Percentiles rank a stretch among this genome's conserved stretches.
Conservation (phyloP, 2,113 vertebrate genomes). For the Melanostigma gelatinosum region DNA sequence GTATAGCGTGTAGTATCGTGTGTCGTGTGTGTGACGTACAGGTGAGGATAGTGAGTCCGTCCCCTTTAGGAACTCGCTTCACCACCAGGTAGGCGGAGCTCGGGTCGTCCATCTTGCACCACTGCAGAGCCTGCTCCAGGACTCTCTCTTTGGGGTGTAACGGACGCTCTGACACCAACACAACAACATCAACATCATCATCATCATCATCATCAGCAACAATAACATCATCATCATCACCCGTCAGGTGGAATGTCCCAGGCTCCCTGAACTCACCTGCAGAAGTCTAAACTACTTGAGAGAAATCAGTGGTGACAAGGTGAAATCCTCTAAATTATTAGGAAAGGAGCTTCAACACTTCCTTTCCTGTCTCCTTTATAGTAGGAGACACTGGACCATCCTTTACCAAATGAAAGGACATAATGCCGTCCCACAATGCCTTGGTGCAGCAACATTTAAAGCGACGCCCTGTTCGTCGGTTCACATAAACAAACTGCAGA, state of each 20-base stretch:
- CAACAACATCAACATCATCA: background rate
- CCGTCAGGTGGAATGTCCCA: background rate
- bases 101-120: conserved; percentile 95
- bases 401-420: background rate
- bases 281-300: background rate
- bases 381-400: background rate
- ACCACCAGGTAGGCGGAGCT: conserved; percentile 92
- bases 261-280: background rate
- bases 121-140: conserved; percentile 95
- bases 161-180: conserved; percentile 86
- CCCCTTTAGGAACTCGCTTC: conserved; percentile 88
- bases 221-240: too few species aligned
- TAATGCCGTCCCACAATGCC: background rate
- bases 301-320: too few species aligned
- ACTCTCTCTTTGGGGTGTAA: conserved; percentile 97
- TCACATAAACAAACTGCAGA: too few species aligned
- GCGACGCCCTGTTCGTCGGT: too few species aligned
- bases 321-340: too few species aligned
- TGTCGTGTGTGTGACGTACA: background rate
- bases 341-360: background rate
- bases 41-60: conserved; percentile 90
- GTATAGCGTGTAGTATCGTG: background rate
- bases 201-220: background rate
- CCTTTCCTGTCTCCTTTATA: background rate
- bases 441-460: background rate